phyloP scores from a whole-genome alignment of 2,888 invertebrate genomes.

The Onchidella celtica region DNA sequence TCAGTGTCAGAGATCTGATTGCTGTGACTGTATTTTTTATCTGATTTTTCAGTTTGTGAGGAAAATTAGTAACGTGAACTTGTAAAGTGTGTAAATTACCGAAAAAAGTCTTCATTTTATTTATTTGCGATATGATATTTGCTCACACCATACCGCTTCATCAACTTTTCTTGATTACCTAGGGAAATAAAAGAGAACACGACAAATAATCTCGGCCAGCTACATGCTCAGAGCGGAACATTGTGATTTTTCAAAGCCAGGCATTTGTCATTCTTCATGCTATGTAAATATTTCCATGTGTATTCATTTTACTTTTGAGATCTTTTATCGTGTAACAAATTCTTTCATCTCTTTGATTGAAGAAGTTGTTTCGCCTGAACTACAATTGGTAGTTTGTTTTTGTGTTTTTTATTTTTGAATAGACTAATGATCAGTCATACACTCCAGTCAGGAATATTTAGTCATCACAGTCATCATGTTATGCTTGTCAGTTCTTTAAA shows the following conservation, averaged over 20 bases:
- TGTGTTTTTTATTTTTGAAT: background rate
- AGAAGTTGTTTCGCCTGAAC: no score
- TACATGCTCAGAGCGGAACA: conserved; percentile 33
- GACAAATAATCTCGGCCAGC: background rate
- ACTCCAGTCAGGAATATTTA: background rate
- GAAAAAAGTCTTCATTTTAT: no score
- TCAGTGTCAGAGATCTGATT: no score
- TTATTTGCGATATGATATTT: no score
- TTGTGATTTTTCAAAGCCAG: conserved; percentile 26
- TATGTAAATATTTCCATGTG: background rate
- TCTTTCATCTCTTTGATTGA: no score
- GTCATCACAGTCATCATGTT: no score
- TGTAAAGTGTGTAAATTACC: no score
- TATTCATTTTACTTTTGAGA: background rate
- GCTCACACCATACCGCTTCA: no score
- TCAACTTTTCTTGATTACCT: no score
- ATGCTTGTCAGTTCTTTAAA: background rate
- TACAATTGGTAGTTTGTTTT: background rate
- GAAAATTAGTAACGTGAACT: no score
- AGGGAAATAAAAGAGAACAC: background rate
- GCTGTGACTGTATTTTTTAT: no score
- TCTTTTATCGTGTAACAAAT: background rate
- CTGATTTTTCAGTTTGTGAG: no score
- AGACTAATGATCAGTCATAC: background rate
- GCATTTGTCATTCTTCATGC: background rate